Base-by-base conservation (phyloP, 2,113 vertebrate species). In the Calypte anna region DNA sequence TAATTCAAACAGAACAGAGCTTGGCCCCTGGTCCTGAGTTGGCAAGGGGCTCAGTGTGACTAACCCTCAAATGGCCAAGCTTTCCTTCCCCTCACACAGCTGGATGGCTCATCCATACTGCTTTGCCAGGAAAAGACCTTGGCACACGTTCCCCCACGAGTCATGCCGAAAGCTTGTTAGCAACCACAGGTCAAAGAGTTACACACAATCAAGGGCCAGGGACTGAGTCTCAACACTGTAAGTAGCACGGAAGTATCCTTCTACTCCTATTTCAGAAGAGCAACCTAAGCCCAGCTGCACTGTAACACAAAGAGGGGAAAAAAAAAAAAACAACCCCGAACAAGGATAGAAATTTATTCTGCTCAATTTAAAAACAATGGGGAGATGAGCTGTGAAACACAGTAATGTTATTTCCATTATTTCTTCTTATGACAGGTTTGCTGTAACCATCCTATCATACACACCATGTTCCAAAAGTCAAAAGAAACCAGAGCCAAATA, bases 401-500 rank as follows among this genome's bases (percentile, higher is more conserved):
- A 2, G 25, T 38, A 25, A 73, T 87, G 75, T 22, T 73, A 63
- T 80, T 87, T 88, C 82, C 80, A 74, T 79, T 77, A 80, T 80
- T 91, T 83, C 30, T 58, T 92, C 50, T 36, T 24, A 59, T 88
- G 90, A 84, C 31, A 46, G 27, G 28, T 38, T 88, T 96, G 38
- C 46, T 96, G 84, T 91, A 70, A 80, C 82, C 58, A 68, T 78
- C 24, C 24, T 94, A 33, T 46, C 33, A 70, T 58, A 84, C 33
- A 84, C 64, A 93, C 57, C 68, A 64, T 72, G 10, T 70, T 78
- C 64, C 64, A 31, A 69, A 73, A 95, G 74, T n/a, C 73, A 75
- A 93, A 86, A 68, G 6, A 84, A 61, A n/a, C 14, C 4, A 7
- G 31, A 53, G 64, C 62, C 55, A 96, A 91, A 87, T 1, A 1